Base-by-base conservation (phyloP, 2,113 vertebrate genomes). In the Phylloscopus trochilus region DNA sequence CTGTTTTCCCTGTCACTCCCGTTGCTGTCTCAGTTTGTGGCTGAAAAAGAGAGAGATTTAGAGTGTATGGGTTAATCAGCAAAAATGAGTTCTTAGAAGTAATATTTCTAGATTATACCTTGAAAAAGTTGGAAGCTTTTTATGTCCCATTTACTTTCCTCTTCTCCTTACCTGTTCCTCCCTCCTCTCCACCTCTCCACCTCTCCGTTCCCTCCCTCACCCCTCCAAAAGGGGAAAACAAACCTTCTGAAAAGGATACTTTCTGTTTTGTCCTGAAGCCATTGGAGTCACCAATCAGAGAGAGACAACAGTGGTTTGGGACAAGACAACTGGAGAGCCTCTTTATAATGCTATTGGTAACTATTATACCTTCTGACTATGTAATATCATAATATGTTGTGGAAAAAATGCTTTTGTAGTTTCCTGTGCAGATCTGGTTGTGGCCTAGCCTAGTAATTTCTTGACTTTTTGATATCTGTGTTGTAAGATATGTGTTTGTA, bases 261-360 rank as follows among this genome's bases (percentile, higher is more conserved):
- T 92, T 94, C 55, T 95, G 18, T 96, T 92, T 97, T 94, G 91
- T 96, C 78, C 90, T 96, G 95, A 93, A 99, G 99, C 99, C 67
- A 97, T 99, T 94, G 99, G 99, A 80, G 98, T 99, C 90, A 99
- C 99, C 97, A 99, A 99, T 97, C 99, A 99, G 96, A 99, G 99
- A 96, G 99, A 99, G 98, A 99, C 99, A 30, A 99, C 99, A 5
- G 94, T 99, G 75, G 98, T 99, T 47, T 99, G 99, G 99, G 99
- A 99, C 97, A 99, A 98, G 95, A 97, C 98, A 74, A 99, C 99
- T 1, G 99, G 99, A 96, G 98, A 99, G 86, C 99, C 99, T 18
- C 98, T 99, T 87, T 99, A 99, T 95, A 99, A 99, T 87, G 99
- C 99, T 69, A 98, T 99, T 53, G 99, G 99, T 99, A 98, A 97